Percentiles rank a stretch among this genome's conserved stretches.
phyloP scores from a whole-genome alignment of 1,140 invertebrate species.

The Conopomorpha cramerella region DNA sequence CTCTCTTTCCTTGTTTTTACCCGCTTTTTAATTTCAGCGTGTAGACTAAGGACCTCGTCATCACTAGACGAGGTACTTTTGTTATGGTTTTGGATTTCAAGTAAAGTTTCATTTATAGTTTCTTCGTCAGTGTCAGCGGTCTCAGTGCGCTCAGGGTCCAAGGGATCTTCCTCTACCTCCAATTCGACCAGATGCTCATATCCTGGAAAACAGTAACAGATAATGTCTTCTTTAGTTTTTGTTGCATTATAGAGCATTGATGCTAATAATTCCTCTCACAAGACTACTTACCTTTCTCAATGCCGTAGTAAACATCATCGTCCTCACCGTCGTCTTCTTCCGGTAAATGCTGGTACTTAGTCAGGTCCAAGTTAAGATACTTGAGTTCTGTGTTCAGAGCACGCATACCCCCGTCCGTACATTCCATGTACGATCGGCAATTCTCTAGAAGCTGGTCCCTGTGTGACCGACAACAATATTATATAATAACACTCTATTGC shows the following conservation, averaged over 20 bases:
- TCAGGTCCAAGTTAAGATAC: slow-evolving; percentile 45
- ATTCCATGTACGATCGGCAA: slow-evolving; percentile 45
- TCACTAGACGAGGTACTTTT: slow-evolving; percentile 20
- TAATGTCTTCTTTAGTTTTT: too few species aligned
- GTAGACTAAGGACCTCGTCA: slow-evolving; percentile 24
- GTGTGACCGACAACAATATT: slow-evolving; percentile 10
- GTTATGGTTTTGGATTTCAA: too few species aligned
- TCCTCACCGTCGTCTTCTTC: slow-evolving; percentile 43
- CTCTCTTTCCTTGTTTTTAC: slow-evolving; percentile 14
- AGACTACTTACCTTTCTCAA: slow-evolving; percentile 43
- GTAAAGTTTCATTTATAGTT: too few species aligned
- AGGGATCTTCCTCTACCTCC: slow-evolving; percentile 27
- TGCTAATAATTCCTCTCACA: too few species aligned
- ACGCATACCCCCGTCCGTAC: slow-evolving; percentile 39
- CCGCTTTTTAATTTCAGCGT: slow-evolving; percentile 14
- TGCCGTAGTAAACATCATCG: slow-evolving; percentile 47
- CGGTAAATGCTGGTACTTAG: slow-evolving; percentile 32
- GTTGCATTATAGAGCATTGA: too few species aligned
- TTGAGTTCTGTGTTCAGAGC: slow-evolving; percentile 48
- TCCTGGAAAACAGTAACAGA: slow-evolving; percentile 22
- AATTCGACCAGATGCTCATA: slow-evolving; percentile 51
- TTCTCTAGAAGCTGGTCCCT: slow-evolving; percentile 41
- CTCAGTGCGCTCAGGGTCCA: slow-evolving; percentile 14
- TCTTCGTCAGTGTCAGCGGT: slow-evolving; percentile 10
- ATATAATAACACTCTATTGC: slow-evolving; percentile 1